A percentile compares a stretch with the other conserved stretches of the same genome.
phyloP scores from a whole-genome alignment of 2,797 vertebrate genomes.

The Channallabes apus region DNA sequence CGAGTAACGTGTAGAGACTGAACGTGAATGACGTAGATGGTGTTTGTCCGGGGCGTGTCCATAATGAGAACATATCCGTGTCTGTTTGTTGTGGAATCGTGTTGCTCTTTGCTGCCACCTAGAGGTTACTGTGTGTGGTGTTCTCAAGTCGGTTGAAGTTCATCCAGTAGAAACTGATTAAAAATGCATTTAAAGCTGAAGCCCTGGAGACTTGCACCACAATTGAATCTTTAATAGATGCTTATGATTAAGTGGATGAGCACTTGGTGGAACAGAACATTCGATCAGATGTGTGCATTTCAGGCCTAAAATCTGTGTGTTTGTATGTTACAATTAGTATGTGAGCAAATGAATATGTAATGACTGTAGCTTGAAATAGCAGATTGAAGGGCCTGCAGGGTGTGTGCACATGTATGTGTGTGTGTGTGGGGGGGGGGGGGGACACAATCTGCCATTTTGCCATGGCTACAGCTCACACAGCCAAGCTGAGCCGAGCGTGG shows the following conservation, averaged over 20 bases:
- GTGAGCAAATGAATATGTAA: conserved; percentile 46
- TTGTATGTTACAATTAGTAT: conserved; percentile 32
- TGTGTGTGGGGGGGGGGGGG: conserved; percentile 36
- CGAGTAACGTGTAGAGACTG: neutral
- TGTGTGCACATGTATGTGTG: conserved; percentile 25
- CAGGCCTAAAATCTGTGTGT: neutral
- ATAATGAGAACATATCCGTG: neutral
- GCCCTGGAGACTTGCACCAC: conserved; percentile 60
- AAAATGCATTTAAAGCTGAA: conserved; percentile 70
- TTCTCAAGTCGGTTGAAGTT: conserved; percentile 59
- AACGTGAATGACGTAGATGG: neutral
- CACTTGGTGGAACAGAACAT: conserved; percentile 11
- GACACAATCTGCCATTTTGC: conserved; percentile 57
- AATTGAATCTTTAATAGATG: conserved; percentile 49
- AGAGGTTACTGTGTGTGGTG: conserved; percentile 56
- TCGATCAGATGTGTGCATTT: conserved; percentile 5
- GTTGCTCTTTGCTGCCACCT: conserved; percentile 70
- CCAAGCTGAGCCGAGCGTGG: neutral
- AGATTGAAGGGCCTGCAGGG: conserved; percentile 49
- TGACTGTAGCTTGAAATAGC: conserved; percentile 58
- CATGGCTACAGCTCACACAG: conserved; percentile 42
- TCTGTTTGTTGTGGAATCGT: conserved; percentile 19
- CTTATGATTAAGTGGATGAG: conserved; percentile 51
- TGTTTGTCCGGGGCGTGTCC: neutral
- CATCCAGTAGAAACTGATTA: conserved; percentile 68